phyloP scores from a whole-genome alignment of 1,140 invertebrate species.

The Formica exsecta region DNA sequence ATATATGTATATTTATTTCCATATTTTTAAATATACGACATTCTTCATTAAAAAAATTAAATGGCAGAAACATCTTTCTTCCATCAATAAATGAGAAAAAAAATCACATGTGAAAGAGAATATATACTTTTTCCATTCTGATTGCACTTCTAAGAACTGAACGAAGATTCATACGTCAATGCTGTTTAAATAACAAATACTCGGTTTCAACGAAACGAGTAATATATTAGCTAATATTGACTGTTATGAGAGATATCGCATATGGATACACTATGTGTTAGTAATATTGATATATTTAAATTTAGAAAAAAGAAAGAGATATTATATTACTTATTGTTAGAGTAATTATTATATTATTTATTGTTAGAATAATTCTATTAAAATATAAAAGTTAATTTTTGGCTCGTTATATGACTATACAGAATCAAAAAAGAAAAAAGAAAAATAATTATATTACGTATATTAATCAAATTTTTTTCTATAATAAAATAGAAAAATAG shows the following conservation, averaged over 20 bases:
- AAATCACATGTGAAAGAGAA: not conserved
- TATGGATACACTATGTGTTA: not conserved
- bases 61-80: too few relatives aligned
- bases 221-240: slow-evolving; percentile 57
- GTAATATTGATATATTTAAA: not conserved
- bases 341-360: too few relatives aligned
- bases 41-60: too few relatives aligned
- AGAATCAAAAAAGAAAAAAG: not conserved
- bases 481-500: not conserved
- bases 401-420: not conserved
- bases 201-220: slow-evolving; percentile 34
- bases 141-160: slow-evolving; percentile 24
- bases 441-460: not conserved
- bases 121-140: not conserved
- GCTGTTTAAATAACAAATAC: slow-evolving; percentile 44
- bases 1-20: too few relatives aligned
- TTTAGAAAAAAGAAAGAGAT: not conserved
- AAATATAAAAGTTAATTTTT: not conserved
- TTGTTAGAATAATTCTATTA: not conserved
- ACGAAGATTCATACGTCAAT: slow-evolving; percentile 28
- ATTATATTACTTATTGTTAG: not conserved
- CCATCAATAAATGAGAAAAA: not conserved
- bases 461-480: not conserved
- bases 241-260: slow-evolving; percentile 11
- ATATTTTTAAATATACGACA: too few relatives aligned